Percentiles rank a stretch among this genome's conserved stretches.
Evolutionary conservation across 2,113 vertebrate species (phyloP).

Genomic region (Lota lota): DNA sequence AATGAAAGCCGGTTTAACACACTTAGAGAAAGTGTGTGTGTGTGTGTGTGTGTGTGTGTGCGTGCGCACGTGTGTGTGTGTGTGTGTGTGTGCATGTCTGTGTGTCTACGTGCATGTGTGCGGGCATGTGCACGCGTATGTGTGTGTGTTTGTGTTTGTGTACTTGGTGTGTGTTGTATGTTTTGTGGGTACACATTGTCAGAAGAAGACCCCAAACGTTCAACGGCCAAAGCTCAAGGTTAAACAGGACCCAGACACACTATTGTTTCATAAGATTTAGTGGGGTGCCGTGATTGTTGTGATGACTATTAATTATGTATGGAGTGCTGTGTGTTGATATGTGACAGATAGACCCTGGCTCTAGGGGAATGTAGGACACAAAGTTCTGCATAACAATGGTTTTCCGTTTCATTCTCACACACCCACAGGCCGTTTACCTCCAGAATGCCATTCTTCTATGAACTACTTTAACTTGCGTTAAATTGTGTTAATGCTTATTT

Average conservation of each 20-base stretch:
- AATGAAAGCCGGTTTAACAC: constrained; percentile 40
- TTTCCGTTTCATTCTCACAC: constrained; percentile 57
- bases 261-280: constrained; percentile 63
- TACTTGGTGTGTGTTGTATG: too few relatives aligned
- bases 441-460: constrained; percentile 21
- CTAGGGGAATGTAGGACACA: constrained; percentile 69
- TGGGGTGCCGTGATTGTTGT: constrained; percentile 55
- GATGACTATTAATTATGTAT: constrained; percentile 64
- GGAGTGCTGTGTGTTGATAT: constrained; percentile 53
- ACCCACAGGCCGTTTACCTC: constrained; percentile 44
- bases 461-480: constrained; percentile 9
- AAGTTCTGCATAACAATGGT: constrained; percentile 70
- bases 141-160: too few relatives aligned
- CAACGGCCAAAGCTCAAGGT: constrained; percentile 48
- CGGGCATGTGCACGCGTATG: too few relatives aligned
- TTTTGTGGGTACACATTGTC: too few relatives aligned
- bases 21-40: constrained; percentile 23
- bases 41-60: too few relatives aligned
- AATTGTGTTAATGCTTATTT: constrained; percentile 13
- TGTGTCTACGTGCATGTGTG: too few relatives aligned
- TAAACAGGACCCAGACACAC: constrained; percentile 46
- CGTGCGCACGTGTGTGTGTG: constrained; percentile 5
- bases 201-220: too few relatives aligned
- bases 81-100: too few relatives aligned
- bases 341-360: constrained; percentile 52